phyloP scores from a whole-genome alignment of 2,113 vertebrate genomes.

The Noctilio leporinus region DNA sequence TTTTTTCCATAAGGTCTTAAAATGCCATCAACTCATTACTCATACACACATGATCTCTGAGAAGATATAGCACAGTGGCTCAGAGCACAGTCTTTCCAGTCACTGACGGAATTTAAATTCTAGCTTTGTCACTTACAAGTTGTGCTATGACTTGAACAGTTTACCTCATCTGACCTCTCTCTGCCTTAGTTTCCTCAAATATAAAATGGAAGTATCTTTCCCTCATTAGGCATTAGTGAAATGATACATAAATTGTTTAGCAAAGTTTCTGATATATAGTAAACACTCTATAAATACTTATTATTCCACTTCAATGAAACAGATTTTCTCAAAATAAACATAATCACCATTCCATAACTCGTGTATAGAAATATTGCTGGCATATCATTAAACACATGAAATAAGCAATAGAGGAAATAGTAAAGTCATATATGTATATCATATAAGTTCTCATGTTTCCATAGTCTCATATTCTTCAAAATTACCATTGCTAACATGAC shows the following conservation, averaged over 20 bases:
- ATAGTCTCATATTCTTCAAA: background rate
- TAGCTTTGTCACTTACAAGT: background rate
- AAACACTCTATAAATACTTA: background rate
- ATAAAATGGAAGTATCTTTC: background rate
- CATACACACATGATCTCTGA: background rate
- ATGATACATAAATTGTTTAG: background rate
- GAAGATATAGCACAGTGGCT: background rate
- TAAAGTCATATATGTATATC: background rate
- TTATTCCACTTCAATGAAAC: background rate
- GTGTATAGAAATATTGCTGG: background rate
- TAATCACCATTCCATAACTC: background rate
- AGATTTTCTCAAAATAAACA: slow-evolving; percentile 27
- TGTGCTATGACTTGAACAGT: background rate
- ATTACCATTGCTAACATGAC: background rate
- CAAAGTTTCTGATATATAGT: background rate
- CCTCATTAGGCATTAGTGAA: background rate
- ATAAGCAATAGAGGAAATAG: slow-evolving; percentile 6
- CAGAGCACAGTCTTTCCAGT: background rate
- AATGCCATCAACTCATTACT: background rate
- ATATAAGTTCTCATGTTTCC: background rate
- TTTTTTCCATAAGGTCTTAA: background rate
- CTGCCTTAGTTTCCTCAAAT: background rate
- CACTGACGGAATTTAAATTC: background rate
- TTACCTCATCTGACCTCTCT: background rate
- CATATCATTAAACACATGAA: background rate